Base-by-base conservation (phyloP, 2,888 invertebrate genomes). In the Parnassius smintheus region DNA sequence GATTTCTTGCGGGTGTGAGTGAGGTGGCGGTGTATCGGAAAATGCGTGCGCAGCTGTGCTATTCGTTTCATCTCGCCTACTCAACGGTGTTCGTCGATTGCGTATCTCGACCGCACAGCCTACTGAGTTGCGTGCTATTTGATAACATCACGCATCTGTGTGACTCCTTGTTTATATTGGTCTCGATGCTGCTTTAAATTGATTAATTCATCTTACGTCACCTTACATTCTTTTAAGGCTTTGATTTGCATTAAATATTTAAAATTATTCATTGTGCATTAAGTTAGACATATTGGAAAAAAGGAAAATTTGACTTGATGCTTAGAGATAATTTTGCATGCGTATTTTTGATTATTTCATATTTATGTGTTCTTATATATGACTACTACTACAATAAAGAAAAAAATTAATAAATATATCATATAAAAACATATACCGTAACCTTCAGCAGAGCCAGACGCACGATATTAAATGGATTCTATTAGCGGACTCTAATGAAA, bases 131-230 rank as follows among this genome's bases (percentile, higher is more conserved):
- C 89, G 88, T 89, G 85, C 77, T 81, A 78, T 88, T 86, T 87
- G 84, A 87, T 86, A 82, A 85, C 77, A 77, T 72, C 76, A 81
- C 76, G 86, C 83, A 56, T 56, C 59, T 59, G 83, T 80, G 78
- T 84, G 85, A 73, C 81, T 77, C 78, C 12, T 88, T 91, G 90
- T 91, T 90, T 90, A 88, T 88, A 87, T 88, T 88, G 86, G 83
- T 82, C 84, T 83, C 82, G 82, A 85, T 86, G 83, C 82, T 83
- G 84, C 84, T 89, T 88, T 86, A 86, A 89, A 88, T 87, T 91
- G 86, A 89, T 88, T 86, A 88, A 88, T 88, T 83, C 80, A 79
- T 80, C 82, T 78, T 75, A 77, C 78, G 81, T 83, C 83, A 87
- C 86, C 82, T 86, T 77, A 72, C 75, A 77, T 80, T 83, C 18